These are phyloP conservation scores for Papilio protenor DNA, from an alignment of 2,888 invertebrate genomes.

Conservation along the genomic window DNA sequence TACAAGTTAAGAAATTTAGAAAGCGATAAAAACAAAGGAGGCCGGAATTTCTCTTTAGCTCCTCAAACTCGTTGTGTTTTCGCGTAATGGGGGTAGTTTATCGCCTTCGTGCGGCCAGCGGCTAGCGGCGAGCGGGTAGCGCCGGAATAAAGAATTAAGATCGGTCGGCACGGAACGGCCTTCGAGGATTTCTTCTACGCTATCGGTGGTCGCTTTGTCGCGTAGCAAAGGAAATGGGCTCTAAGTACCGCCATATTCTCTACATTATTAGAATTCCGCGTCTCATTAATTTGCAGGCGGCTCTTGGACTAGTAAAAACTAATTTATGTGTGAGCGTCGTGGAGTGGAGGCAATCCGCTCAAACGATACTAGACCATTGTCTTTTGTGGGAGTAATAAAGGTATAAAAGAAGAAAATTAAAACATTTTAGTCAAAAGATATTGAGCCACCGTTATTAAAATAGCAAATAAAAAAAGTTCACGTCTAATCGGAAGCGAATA, in stretches of 20 bases:
- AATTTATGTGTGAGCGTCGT: conserved; percentile 32
- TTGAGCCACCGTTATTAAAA: too few species aligned
- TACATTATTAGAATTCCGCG: conserved; percentile 32
- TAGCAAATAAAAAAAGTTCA: background rate
- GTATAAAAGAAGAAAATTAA: background rate
- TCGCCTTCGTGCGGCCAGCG: conserved; percentile 50
- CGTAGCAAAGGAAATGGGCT: conserved; percentile 34
- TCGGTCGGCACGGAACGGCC: conserved; percentile 46
- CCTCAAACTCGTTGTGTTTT: conserved; percentile 47
- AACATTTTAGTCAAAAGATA: background rate
- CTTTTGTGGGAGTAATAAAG: background rate
- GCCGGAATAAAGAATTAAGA: conserved; percentile 48
- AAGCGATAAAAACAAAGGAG: conserved; percentile 46
- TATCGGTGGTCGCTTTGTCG: conserved; percentile 27
- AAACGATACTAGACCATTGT: conserved; percentile 29
- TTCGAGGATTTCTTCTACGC: conserved; percentile 38
- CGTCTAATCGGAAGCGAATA: background rate
- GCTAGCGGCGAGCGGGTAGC: conserved; percentile 20
- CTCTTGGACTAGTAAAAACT: conserved; percentile 33
- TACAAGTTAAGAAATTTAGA: conserved; percentile 46
- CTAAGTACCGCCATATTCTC: conserved; percentile 42
- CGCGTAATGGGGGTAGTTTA: conserved; percentile 51
- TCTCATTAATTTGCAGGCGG: conserved; percentile 39
- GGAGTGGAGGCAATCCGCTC: conserved; percentile 2
- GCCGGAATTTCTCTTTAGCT: conserved; percentile 47